Evolutionary conservation across 2,888 invertebrate genomes (phyloP), one percentile per base, ranked within the genome.

Genomic region (Phymatocera aterrima): DNA sequence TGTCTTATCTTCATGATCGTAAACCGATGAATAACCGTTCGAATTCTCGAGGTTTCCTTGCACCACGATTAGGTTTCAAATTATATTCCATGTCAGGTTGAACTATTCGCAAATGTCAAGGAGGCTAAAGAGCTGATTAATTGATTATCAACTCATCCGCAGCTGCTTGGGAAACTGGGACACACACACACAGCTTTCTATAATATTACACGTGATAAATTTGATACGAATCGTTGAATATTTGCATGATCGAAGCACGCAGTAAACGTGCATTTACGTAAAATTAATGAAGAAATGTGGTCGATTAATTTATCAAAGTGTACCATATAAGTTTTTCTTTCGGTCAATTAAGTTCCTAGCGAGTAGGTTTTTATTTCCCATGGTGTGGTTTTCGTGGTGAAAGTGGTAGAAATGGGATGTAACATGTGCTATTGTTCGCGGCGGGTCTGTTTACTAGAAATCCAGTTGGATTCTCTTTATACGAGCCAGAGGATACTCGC

Each of bases 41-140:
- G 15, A 24, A 43, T 28, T 24, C n/a, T n/a, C n/a, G 6, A 24
- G 28, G n/a, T 43, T 24, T 46, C 34, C 8, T 15, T n/a, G 1
- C 43, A 68, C 24, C 68, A 15, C 28, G 28, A 24, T 68, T 24
- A 12, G 28, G 24, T 10, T 0, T 10, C 21, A 37, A 68, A 68
- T 46, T 46, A 28, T 3, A 68, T 15, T 68, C 28, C 43, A 5
- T 28, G 6, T 61, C 37, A 34, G 34, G 5, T 61, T 46, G n/a
- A 68, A 68, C 21, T 18, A 68, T 10, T 37, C 61, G n/a, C 43
- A 46, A 28, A 24, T 28, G 46, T 28, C n/a, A 6, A 24, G 57
- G 21, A 5, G n/a, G 8, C 64, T 37, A 37, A 57, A 57, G 61
- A 61, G 37, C 34, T 6, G 61, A 43, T 68, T 46, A 68, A 68